phyloP scores from a whole-genome alignment of 2,888 invertebrate species.

The Microchrysa polita region DNA sequence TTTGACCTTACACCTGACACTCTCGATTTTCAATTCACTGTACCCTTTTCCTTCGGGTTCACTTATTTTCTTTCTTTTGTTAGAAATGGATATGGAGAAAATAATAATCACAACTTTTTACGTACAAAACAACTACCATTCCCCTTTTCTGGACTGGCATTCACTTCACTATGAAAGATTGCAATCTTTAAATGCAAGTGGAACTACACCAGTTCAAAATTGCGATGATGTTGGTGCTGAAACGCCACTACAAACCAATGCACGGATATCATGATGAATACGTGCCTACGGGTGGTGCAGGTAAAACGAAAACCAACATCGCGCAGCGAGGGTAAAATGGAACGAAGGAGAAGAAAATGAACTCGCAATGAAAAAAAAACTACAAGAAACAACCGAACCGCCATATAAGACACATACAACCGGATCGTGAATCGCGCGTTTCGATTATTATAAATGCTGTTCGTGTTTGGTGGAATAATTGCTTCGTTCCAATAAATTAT shows the following conservation, averaged over 20 bases:
- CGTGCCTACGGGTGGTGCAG: slow-evolving; percentile 12
- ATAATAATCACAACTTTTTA: background rate
- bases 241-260: slow-evolving; percentile 27
- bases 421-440: slow-evolving; percentile 31
- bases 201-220: background rate
- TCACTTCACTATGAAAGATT: slow-evolving; percentile 4
- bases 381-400: slow-evolving; percentile 8
- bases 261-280: background rate
- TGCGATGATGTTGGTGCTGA: slow-evolving; percentile 18
- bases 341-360: slow-evolving; percentile 1
- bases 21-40: slow-evolving; percentile 19
- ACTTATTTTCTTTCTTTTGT: no score
- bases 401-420: background rate
- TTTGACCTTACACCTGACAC: background rate
- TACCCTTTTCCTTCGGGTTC: background rate
- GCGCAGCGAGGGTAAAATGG: no score
- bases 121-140: background rate
- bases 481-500: background rate
- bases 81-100: background rate
- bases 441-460: background rate
- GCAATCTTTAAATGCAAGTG: background rate
- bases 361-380: background rate
- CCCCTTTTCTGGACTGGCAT: background rate
- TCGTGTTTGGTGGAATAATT: background rate
- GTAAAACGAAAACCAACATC: background rate